Base-by-base conservation (phyloP, 2,888 invertebrate genomes). In the Vanessa cardui region DNA sequence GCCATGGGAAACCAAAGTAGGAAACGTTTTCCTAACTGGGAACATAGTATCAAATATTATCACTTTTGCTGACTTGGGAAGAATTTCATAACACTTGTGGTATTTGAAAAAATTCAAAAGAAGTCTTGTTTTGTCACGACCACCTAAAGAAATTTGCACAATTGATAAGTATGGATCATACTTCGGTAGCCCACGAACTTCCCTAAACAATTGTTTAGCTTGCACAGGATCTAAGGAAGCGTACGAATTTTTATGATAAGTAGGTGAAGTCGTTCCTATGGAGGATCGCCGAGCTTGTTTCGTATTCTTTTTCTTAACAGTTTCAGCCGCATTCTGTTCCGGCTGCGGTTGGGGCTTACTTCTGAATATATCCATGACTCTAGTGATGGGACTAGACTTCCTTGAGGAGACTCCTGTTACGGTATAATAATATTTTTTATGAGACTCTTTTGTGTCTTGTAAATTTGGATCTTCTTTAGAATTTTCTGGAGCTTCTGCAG, bases 1-100 rank as follows among this genome's bases (percentile, higher is more conserved):
- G 58, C 92, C 92, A 71, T 92, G 91, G 39, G 92, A 92, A 73
- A 92, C 90, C 67, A 92, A 80, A 3, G 92, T 91, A 33, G 91
- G 90, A 83, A 92, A 92, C 6, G 92, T 90, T 84, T 92, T 92
- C 68, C 84, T 84, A 16, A 92, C 92, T 74, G 86, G 85, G 80
- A 92, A 92, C 76, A 91, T 89, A 45, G 92, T 92, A 78, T 92
- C 92, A 75, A 92, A 92, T 80, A 92, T 92, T 66, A 92, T 92
- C 49, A 92, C 89, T 85, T 92, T 92, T 64, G 92, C 92, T 70
- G 92, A 92, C 77, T 92, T 92, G 56, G 92, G 92, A 74, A 92
- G 81, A 64, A 92, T 92, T 83, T 92, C 92, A 72, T 92, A 89
- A 78, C 92, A 92, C 80, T 92, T 92, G 75, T 92, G 92, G 78